Evolutionary conservation across 2,797 vertebrate genomes (phyloP), one percentile per base, ranked within the genome.

Genomic region (Scomberomorus guttatus): DNA sequence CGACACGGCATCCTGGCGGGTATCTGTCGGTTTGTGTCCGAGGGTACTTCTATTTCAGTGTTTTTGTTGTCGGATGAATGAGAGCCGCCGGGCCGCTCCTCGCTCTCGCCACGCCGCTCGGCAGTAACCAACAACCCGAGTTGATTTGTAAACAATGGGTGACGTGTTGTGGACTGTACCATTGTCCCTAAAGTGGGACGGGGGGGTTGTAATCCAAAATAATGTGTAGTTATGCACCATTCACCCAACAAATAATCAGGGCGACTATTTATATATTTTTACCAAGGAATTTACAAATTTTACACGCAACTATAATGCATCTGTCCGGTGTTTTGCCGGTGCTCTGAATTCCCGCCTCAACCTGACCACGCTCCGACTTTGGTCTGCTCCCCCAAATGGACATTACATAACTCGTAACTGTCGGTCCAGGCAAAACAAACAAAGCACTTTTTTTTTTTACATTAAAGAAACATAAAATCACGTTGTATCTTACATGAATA

Each of bases 101-200:
- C 72, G 72, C 84, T 71, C 79, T 83, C 91, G 60, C 81, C 92
- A 92, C 92, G 94, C 92, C 90, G 83, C 89, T 83, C 89, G 37
- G 77, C 88, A 82, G 65, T 13, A 8, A 89, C 85, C 85, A 82
- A 93, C 90, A 88, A 83, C 13, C 91, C 62, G 64, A 82, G 75
- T 95, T 84, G 90, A 95, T 97, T 97, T 97, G 97, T 97, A 97
- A 97, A 97, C 97, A 97, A 97, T 96, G 95, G 96, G 37, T 97
- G 96, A 97, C 97, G 96, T 87, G 76, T 9, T 1, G 4, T 15
- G 93, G 95, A 81, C 80, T 15, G 74, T 90, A 95, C 95, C 95
- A 96, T 51, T 2, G 9, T 0, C 1, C 11, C 9, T 3, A 0
- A 0, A 11, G 32, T 22, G 37, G 56, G 55, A 29, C n/a, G 61